phyloP scores from a whole-genome alignment of 2,888 invertebrate genomes.

The Epistrophe eligans region DNA sequence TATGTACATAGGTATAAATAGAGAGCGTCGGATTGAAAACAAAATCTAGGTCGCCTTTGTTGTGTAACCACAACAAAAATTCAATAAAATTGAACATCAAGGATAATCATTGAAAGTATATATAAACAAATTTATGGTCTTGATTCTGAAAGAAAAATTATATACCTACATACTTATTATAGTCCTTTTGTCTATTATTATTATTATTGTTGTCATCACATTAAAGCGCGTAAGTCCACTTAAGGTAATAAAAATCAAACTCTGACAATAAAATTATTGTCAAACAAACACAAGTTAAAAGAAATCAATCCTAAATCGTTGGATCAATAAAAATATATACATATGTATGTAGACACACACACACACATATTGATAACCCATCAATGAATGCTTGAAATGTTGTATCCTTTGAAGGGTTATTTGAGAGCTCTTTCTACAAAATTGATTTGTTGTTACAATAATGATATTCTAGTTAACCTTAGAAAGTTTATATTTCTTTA shows the following conservation, averaged over 20 bases:
- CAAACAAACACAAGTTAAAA: constrained; percentile 32
- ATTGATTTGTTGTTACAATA: background rate
- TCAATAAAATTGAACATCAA: constrained; percentile 13
- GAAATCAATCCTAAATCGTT: constrained; percentile 18
- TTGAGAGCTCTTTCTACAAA: background rate
- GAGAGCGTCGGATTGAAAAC: constrained; percentile 1
- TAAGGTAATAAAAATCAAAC: constrained; percentile 38
- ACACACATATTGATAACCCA: background rate
- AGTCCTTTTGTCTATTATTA: background rate
- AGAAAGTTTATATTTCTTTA: background rate
- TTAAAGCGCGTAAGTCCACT: constrained; percentile 28
- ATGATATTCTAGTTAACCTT: background rate
- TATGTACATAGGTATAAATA: no score
- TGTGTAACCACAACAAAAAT: constrained; percentile 23
- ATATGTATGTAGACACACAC: no score
- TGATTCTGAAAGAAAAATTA: constrained; percentile 7
- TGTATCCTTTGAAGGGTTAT: background rate
- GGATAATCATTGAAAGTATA: constrained; percentile 3
- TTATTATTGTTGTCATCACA: constrained; percentile 15
- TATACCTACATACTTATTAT: background rate
- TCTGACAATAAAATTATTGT: constrained; percentile 25
- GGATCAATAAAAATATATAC: constrained; percentile 17
- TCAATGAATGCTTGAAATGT: background rate
- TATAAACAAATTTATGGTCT: constrained; percentile 1
- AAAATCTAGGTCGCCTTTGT: constrained; percentile 25